phyloP scores from a whole-genome alignment of 2,113 vertebrate species.

The Typhlomys cinereus region DNA sequence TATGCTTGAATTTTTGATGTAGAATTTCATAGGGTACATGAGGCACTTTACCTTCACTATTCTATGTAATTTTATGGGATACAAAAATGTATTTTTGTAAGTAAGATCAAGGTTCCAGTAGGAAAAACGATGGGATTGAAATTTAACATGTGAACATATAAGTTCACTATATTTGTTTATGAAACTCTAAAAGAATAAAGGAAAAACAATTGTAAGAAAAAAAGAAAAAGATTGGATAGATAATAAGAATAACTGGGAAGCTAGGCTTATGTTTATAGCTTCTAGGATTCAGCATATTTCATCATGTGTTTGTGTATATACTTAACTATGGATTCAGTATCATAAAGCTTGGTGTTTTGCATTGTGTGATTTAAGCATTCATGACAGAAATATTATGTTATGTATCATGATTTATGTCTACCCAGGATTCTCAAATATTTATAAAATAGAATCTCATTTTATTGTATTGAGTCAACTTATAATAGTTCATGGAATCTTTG shows the following conservation, averaged over 20 bases:
- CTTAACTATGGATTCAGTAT: background rate
- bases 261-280: background rate
- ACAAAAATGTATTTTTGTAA: too few relatives aligned
- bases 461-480: background rate
- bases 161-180: too few relatives aligned
- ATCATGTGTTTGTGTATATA: background rate
- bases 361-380: background rate
- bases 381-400: background rate
- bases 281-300: background rate
- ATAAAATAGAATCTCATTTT: background rate
- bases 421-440: background rate
- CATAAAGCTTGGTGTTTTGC: background rate
- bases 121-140: too few relatives aligned
- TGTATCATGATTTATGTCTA: background rate
- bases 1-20: background rate
- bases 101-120: too few relatives aligned
- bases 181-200: too few relatives aligned
- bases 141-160: too few relatives aligned
- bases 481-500: background rate
- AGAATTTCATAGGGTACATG: too few relatives aligned
- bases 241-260: background rate
- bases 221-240: background rate
- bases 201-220: background rate
- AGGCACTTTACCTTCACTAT: background rate
- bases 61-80: too few relatives aligned